Percentiles rank a stretch among this genome's conserved stretches.
phyloP scores from a whole-genome alignment of 2,113 vertebrate genomes.

The Vanacampus margaritifer region DNA sequence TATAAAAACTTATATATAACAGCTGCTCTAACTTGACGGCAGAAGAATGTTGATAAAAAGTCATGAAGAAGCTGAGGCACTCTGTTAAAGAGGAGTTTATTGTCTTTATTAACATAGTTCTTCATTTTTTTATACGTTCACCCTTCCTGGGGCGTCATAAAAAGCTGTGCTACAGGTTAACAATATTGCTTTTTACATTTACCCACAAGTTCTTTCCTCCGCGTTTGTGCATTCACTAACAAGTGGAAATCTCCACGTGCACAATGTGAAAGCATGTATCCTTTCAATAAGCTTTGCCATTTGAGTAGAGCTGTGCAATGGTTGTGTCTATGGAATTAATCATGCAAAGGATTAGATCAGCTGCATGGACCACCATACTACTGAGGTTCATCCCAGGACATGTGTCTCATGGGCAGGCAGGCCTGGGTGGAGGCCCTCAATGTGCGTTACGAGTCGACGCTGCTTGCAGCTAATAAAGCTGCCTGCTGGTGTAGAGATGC shows the following conservation, averaged over 20 bases:
- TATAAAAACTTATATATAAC: too few species aligned
- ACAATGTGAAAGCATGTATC: neutral
- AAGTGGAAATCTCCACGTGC: neutral
- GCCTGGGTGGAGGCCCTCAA: slow-evolving; percentile 60
- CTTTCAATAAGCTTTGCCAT: neutral
- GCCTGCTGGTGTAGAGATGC: slow-evolving; percentile 13
- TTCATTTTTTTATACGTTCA: too few species aligned
- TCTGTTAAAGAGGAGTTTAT: too few species aligned
- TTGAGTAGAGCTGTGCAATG: neutral
- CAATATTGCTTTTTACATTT: neutral
- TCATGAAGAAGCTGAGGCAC: too few species aligned
- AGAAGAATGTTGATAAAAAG: too few species aligned
- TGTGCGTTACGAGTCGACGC: slow-evolving; percentile 54
- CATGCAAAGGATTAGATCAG: slow-evolving; percentile 13
- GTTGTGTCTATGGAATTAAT: slow-evolving; percentile 5
- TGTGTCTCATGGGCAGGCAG: slow-evolving; percentile 44
- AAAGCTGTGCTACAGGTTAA: neutral
- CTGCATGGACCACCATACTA: slow-evolving; percentile 15
- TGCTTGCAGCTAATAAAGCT: slow-evolving; percentile 19
- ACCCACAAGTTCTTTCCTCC: neutral
- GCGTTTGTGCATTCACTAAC: neutral
- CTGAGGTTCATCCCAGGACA: slow-evolving; percentile 54
- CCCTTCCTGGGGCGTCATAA: too few species aligned
- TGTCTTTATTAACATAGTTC: too few species aligned
- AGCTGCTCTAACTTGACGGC: too few species aligned